Base-by-base conservation (phyloP, 2,797 vertebrate species). In the Pseudomugil gertrudae region DNA sequence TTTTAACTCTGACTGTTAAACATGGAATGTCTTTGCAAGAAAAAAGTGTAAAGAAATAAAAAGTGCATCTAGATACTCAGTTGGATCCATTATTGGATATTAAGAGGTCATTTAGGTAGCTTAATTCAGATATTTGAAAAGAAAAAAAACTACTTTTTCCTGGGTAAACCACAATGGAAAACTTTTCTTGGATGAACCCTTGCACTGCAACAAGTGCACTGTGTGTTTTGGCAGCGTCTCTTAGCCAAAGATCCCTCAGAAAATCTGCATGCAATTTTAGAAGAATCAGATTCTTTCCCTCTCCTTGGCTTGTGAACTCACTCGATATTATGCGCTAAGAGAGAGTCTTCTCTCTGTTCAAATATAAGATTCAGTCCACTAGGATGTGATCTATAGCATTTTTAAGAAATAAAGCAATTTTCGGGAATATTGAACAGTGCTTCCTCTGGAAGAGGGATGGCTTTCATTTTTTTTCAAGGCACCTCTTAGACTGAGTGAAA, bases 401-500 rank as follows among this genome's bases (percentile, higher is more conserved):
- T 89, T 89, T 78, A 50, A 80, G 77, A 82, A 90, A 88, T 84
- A 88, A 87, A 90, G 84, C 77, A 86, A 87, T 90, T 89, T 92
- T 89, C 76, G 76, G 76, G 76, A 86, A 90, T 76, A 80, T 59
- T 90, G 93, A 94, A 93, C 92, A 92, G 93, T 92, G 92, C 95
- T 95, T 96, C 93, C 93, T 93, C 94, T 93, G 94, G 93, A 96
- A 96, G 95, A 97, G 94, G 94, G 94, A 97, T 95, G 92, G 91
- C 92, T 95, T 95, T 95, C 86, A 93, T 96, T 95, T 96, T 96
- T 95, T 96, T 96, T 95, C 94, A 93, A 96, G 95, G 95, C 95
- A 96, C 95, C 94, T 95, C 96, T 93, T 96, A 95, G 95, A 95
- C 95, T 95, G 95, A 98, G 96, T 96, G 96, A 98, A 98, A 98